Base-by-base conservation (phyloP, 2,888 invertebrate genomes). In the Tridacna crocea region DNA sequence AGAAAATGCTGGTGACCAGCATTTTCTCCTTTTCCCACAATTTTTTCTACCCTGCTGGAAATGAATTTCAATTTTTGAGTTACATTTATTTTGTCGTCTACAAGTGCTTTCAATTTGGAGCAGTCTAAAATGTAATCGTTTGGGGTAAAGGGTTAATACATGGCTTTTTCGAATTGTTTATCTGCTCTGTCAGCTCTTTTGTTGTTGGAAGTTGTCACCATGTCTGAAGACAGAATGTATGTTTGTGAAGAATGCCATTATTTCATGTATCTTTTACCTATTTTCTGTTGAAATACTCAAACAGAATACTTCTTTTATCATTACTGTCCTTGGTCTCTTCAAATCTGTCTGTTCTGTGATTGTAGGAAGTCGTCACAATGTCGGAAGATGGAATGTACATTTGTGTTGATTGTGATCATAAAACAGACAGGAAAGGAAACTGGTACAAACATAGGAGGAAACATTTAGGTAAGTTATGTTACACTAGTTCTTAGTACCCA, bases 391-490 rank as follows among this genome's bases (percentile, higher is more conserved):
- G 92, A 0, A 72, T 82, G 77, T 92, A 87, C 78, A 77, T 87
- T 24, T 93, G 93, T 88, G 82, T 87, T 10, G 88, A 90, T 36
- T 93, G 93, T 87, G 77, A 88, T 70, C 93, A 93, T 80, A 85
- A 85, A 58, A 93, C 92, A 22, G 86, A 84, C 27, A 91, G 91
- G 79, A 90, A 90, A 68, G 89, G 89, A 12, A 93, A 93, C 86
- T 92, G 92, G 89, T 92, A 92, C 86, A 93, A 93, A 82, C 93
- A 93, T 80, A 90, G 91, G 74, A 89, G 89, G 58, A 92, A 90
- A 76, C 93, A 93, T 86, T 73, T 90, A 72, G 91, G 92, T 92
- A 10, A 3, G 22, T 68, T 36, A 19, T 36, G 3, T 36, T 48
- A 19, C 10, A 58, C 36, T 36, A 4, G n/a, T n/a, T n/a, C n/a